A percentile compares a stretch with the other conserved stretches of the same genome.
phyloP scores from a whole-genome alignment of 2,888 invertebrate genomes.

The Caenorhabditis sp. region DNA sequence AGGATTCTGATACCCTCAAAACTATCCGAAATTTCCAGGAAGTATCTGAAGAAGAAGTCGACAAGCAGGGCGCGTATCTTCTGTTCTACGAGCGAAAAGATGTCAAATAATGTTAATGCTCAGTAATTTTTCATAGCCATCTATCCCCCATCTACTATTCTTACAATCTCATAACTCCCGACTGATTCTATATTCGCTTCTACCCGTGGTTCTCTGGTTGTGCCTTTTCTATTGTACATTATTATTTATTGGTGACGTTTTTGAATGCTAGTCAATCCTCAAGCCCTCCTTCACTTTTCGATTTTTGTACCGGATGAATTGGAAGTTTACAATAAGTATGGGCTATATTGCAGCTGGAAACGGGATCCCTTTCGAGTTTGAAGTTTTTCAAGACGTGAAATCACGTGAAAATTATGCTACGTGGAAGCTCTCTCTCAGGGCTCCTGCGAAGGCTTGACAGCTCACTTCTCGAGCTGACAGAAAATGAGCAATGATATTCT shows the following conservation, averaged over 20 bases:
- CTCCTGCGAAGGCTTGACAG: neutral
- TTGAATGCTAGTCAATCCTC: neutral
- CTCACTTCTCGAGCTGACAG: neutral
- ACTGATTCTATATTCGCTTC: conserved; percentile 2
- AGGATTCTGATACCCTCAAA: neutral
- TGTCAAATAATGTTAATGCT: conserved; percentile 13
- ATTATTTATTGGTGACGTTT: neutral
- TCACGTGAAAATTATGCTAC: no score
- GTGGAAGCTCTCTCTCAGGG: neutral
- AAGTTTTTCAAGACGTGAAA: no score
- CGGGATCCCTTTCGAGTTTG: no score
- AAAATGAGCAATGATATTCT: conserved; percentile 26
- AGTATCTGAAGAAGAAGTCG: conserved; percentile 74
- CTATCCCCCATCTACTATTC: neutral
- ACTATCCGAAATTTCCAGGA: conserved; percentile 72
- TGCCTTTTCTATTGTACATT: conserved; percentile 6
- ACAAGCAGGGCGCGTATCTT: conserved; percentile 75
- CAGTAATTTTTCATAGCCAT: neutral
- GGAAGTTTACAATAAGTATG: no score
- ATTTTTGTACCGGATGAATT: conserved; percentile 5
- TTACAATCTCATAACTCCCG: neutral
- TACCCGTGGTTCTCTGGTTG: neutral
- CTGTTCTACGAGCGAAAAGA: conserved; percentile 75
- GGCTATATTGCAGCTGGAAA: no score
- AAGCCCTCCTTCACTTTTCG: neutral